Conservation (phyloP, 2,888 invertebrate species). For the Pecten maximus region DNA sequence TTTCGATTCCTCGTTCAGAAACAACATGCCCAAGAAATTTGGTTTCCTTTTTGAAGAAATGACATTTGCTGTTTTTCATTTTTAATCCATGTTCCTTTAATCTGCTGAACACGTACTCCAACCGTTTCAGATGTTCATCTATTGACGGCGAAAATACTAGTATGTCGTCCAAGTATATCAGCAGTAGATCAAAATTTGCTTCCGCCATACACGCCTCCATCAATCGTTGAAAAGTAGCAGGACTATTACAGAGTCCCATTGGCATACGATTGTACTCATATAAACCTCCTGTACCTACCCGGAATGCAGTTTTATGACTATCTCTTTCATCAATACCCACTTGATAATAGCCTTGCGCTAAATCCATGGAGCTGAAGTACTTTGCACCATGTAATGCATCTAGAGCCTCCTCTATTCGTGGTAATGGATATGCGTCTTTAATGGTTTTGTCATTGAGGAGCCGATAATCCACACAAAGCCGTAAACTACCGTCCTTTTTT, state of each 20-base stretch:
- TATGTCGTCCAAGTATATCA: too few species aligned
- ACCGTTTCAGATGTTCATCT: too few species aligned
- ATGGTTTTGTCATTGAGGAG: conserved; percentile 63
- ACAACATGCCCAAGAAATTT: too few species aligned
- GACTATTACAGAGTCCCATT: conserved; percentile 45
- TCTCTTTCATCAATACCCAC: conserved; percentile 60
- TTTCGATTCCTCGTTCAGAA: too few species aligned
- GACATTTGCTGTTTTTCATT: too few species aligned
- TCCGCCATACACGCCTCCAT: background rate
- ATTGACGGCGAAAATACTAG: too few species aligned
- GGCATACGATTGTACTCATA: conserved; percentile 56
- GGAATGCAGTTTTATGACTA: conserved; percentile 64
- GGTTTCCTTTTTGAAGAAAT: too few species aligned
- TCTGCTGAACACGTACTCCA: too few species aligned
- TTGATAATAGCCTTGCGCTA: conserved; percentile 68
- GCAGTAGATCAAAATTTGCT: conserved; percentile 5
- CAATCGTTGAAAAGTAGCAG: conserved; percentile 46
- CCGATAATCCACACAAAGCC: conserved; percentile 67
- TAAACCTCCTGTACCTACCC: conserved; percentile 55
- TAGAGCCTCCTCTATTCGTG: conserved; percentile 66
- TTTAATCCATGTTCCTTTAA: too few species aligned
- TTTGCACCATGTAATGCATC: conserved; percentile 57
- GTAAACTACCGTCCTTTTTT: conserved; percentile 58
- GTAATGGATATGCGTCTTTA: too few species aligned
- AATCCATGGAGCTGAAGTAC: conserved; percentile 65